Conservation (phyloP, 2,113 vertebrate species). For the Paracanthobrama guichenoti region DNA sequence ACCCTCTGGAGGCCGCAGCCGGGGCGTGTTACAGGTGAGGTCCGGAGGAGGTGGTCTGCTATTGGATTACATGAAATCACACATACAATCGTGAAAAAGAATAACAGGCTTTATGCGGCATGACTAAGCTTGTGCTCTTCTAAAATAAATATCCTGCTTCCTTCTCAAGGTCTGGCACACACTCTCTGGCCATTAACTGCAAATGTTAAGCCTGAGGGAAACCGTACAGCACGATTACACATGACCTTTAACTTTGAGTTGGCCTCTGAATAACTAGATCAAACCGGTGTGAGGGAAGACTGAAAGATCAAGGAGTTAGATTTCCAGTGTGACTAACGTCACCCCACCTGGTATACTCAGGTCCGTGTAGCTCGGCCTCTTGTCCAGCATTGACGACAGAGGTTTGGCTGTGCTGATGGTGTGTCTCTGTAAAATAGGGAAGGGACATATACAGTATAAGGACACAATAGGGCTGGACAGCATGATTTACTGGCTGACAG, state of each 20-base stretch:
- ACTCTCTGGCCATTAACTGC: constrained; percentile 26
- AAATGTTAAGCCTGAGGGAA: constrained; percentile 12
- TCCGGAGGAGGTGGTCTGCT: constrained; percentile 80
- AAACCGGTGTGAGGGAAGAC: constrained; percentile 1
- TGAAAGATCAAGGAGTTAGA: background rate
- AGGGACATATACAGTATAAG: background rate
- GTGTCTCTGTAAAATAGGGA: constrained; percentile 78
- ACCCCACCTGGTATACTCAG: constrained; percentile 81
- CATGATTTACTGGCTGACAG: no score
- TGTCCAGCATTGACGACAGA: constrained; percentile 80
- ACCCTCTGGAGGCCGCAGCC: constrained; percentile 77
- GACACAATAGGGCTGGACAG: background rate
- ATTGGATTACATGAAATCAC: constrained; percentile 32
- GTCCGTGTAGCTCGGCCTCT: constrained; percentile 83
- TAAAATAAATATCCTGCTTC: constrained; percentile 25
- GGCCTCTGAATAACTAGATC: constrained; percentile 6
- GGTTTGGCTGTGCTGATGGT: constrained; percentile 80
- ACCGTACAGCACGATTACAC: background rate
- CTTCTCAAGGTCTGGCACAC: background rate
- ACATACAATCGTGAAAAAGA: background rate
- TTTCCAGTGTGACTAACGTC: background rate
- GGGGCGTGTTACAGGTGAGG: constrained; percentile 76
- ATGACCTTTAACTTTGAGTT: constrained; percentile 28
- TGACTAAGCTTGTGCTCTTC: constrained; percentile 10
- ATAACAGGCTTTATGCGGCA: background rate